Conservation (phyloP, 2,888 invertebrate species). For the Oxyscelio sp. region DNA sequence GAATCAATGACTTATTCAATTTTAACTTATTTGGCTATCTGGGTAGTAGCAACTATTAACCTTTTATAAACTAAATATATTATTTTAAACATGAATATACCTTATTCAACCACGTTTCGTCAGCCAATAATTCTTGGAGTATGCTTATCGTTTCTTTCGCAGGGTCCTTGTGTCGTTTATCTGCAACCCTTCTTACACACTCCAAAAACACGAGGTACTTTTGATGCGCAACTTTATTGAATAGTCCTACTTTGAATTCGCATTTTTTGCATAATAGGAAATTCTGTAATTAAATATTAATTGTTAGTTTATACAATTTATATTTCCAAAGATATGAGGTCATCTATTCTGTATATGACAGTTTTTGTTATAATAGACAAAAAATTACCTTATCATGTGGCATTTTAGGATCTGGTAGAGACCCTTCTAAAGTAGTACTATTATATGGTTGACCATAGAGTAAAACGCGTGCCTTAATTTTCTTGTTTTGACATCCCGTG, state of each 20-base stretch:
- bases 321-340: no score
- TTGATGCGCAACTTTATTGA: slow-evolving; percentile 95
- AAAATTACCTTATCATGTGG: slow-evolving; percentile 92
- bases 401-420: slow-evolving; percentile 92
- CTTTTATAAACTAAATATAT: no score
- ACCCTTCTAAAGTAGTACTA: slow-evolving; percentile 93
- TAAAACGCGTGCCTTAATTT: slow-evolving; percentile 92
- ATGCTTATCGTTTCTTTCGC: slow-evolving; percentile 95
- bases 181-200: slow-evolving; percentile 94
- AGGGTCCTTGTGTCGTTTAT: slow-evolving; percentile 93
- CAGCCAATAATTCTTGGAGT: slow-evolving; percentile 94
- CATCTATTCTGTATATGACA: no score
- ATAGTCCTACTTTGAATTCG: slow-evolving; percentile 93
- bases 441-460: slow-evolving; percentile 96
- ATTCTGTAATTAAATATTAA: slow-evolving; percentile 91
- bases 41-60: no score
- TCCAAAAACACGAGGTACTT: slow-evolving; percentile 95
- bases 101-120: slow-evolving; percentile 95
- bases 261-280: slow-evolving; percentile 94
- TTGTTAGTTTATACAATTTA: no score
- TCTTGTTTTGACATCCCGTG: slow-evolving; percentile 91
- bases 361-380: no score
- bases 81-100: slow-evolving; percentile 90
- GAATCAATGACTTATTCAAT: no score
- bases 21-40: no score